A percentile compares a stretch with the other conserved stretches of the same genome.
phyloP scores from a whole-genome alignment of 2,888 invertebrate species.

The Tenthredo mesomela region DNA sequence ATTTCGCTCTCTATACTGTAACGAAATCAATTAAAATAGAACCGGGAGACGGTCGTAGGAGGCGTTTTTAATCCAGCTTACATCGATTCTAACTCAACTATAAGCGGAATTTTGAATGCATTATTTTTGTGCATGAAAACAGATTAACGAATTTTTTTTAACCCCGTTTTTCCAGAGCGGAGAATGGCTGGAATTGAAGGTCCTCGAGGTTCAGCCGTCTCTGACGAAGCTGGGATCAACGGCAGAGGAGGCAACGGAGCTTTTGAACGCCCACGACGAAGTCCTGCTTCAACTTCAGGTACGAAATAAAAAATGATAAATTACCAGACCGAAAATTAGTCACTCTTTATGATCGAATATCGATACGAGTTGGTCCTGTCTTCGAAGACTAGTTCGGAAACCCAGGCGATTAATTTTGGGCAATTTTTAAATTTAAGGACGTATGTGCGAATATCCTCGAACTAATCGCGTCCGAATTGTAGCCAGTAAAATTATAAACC shows the following conservation, averaged over 20 bases:
- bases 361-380: neutral
- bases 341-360: neutral
- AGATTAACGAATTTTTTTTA: neutral
- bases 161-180: slow-evolving; percentile 83
- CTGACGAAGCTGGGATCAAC: slow-evolving; percentile 89
- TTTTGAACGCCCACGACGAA: slow-evolving; percentile 90
- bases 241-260: slow-evolving; percentile 86
- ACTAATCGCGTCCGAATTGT: neutral
- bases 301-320: slow-evolving; percentile 52
- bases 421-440: neutral
- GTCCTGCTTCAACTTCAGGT: slow-evolving; percentile 91
- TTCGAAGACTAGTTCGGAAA: slow-evolving; percentile 9
- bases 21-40: slow-evolving; percentile 53
- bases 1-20: slow-evolving; percentile 26
- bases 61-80: neutral
- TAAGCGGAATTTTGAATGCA: neutral
- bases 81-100: neutral
- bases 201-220: slow-evolving; percentile 91
- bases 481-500: neutral
- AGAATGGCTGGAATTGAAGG: slow-evolving; percentile 90
- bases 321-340: too few relatives aligned
- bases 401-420: neutral
- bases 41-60: neutral
- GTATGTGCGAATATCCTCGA: neutral
- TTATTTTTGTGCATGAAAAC: neutral